Percentiles rank a stretch among this genome's conserved stretches.
Evolutionary conservation across 2,888 invertebrate species (phyloP).

Genomic region (Agrochola macilenta): DNA sequence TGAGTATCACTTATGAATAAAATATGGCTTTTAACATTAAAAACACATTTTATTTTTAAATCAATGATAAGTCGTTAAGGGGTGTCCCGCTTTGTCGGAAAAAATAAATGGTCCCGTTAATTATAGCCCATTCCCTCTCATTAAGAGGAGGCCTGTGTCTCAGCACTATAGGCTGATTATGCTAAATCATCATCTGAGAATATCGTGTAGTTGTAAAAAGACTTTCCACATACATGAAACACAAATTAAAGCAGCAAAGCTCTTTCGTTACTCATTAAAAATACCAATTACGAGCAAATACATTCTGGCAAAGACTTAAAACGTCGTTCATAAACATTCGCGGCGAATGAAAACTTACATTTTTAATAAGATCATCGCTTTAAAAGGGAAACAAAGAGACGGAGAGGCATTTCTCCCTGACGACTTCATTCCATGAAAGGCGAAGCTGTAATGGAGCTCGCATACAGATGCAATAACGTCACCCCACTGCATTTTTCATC

Average conservation of each 20-base stretch:
- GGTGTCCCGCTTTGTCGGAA: no score
- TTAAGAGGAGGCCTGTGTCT: no score
- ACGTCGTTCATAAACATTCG: conserved; percentile 12
- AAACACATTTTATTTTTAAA: no score
- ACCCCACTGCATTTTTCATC: conserved; percentile 76
- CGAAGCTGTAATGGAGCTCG: conserved; percentile 41
- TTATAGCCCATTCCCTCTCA: no score
- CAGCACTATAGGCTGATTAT: no score
- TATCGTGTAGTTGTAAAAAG: neutral
- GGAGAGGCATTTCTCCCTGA: neutral
- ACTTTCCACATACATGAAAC: neutral
- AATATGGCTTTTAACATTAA: no score
- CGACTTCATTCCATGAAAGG: neutral
- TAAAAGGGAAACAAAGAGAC: conserved; percentile 10
- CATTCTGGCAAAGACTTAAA: conserved; percentile 15
- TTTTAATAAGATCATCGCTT: conserved; percentile 38
- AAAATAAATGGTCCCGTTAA: no score
- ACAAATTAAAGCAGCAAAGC: neutral
- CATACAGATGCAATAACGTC: conserved; percentile 69
- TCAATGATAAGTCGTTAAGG: no score
- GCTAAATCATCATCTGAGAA: neutral
- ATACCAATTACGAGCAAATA: conserved; percentile 24
- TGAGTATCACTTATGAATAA: no score
- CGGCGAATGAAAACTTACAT: conserved; percentile 47
- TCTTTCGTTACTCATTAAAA: conserved; percentile 33